A percentile compares a stretch with the other conserved stretches of the same genome.
Evolutionary conservation across 2,797 vertebrate species (phyloP).

Genomic region (Sebastes steindachneri): DNA sequence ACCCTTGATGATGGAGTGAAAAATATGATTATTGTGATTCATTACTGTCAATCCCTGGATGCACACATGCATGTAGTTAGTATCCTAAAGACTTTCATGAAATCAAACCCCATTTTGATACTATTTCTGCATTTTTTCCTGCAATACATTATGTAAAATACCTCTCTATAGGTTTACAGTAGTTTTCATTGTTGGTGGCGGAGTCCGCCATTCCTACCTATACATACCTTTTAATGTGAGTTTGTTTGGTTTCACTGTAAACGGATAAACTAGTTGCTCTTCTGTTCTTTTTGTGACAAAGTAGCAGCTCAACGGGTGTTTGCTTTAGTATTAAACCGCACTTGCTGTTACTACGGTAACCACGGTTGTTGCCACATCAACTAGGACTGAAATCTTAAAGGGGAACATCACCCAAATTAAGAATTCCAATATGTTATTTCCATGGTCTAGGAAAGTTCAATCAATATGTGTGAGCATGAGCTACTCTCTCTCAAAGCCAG

Average conservation of each 20-base stretch:
- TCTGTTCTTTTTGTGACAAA: not conserved
- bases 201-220: not conserved
- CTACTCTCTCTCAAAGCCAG: too few relatives aligned
- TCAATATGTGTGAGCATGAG: too few relatives aligned
- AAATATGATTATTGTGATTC: not conserved
- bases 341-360: not conserved
- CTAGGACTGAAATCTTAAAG: not conserved
- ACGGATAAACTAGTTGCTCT: not conserved
- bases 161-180: not conserved
- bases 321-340: not conserved
- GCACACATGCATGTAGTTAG: not conserved
- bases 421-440: too few relatives aligned
- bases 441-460: too few relatives aligned
- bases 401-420: too few relatives aligned
- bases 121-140: not conserved
- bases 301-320: not conserved
- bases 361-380: not conserved
- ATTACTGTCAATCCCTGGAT: not conserved
- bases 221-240: not conserved
- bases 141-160: not conserved
- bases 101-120: not conserved
- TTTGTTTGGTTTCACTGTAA: not conserved
- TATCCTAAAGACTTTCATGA: not conserved
- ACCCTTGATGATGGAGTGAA: not conserved
- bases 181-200: not conserved